phyloP scores from a whole-genome alignment of 2,113 vertebrate genomes.

The Anseranas semipalmata region DNA sequence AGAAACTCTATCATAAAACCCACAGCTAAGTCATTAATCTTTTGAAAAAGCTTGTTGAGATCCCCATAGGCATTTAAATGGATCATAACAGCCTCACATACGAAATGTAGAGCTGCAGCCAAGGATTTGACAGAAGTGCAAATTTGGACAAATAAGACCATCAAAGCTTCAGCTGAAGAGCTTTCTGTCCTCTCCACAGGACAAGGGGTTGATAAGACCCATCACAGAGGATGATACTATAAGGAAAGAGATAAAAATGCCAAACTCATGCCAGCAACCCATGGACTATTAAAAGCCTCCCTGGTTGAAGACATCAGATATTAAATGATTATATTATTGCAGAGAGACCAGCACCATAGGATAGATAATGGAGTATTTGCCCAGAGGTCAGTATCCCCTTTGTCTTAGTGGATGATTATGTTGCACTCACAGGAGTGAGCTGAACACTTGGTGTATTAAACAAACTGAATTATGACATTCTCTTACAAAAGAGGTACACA shows the following conservation, averaged over 20 bases:
- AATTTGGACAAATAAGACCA: conserved; percentile 69
- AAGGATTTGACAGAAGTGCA: conserved; percentile 59
- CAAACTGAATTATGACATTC: background rate
- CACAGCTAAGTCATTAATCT: conserved; percentile 74
- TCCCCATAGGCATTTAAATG: conserved; percentile 70
- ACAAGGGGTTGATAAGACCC: conserved; percentile 17
- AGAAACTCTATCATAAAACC: conserved; percentile 65
- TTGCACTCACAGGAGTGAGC: background rate
- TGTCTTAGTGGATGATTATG: background rate
- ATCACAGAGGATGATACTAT: background rate
- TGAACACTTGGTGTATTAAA: background rate
- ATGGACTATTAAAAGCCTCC: background rate
- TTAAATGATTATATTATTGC: background rate
- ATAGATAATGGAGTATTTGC: background rate
- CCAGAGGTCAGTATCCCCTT: background rate
- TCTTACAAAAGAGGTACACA: background rate
- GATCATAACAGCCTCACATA: conserved; percentile 64
- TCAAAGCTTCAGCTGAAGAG: conserved; percentile 49
- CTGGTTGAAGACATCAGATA: background rate
- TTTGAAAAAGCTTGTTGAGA: conserved; percentile 71
- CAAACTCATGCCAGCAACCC: background rate
- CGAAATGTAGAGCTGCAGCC: conserved; percentile 41
- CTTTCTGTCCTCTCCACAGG: conserved; percentile 46
- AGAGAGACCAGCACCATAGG: background rate
- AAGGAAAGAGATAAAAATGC: background rate